phyloP scores from a whole-genome alignment of 2,797 vertebrate species.

The Macropodus opercularis region DNA sequence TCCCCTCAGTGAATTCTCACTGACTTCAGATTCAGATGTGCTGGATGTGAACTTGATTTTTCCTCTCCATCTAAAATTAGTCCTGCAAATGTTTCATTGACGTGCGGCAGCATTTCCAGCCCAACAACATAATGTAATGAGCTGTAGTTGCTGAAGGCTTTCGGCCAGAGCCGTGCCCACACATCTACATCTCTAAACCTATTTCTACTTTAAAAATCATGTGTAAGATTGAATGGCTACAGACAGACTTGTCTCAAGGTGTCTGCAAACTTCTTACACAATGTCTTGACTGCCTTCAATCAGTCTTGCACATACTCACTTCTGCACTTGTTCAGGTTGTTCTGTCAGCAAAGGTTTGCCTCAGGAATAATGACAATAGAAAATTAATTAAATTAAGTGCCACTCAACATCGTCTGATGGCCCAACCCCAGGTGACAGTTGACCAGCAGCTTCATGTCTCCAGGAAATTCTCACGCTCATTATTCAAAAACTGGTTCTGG shows the following conservation, averaged over 20 bases:
- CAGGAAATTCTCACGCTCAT: too few species aligned
- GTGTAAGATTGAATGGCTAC: not conserved
- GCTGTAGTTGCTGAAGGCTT: conserved; percentile 4
- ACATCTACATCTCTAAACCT: conserved; percentile 12
- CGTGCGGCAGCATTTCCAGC: not conserved
- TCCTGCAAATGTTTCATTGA: conserved; percentile 31
- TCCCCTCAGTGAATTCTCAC: not conserved
- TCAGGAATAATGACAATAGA: too few species aligned
- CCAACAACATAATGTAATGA: conserved; percentile 20
- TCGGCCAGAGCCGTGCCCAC: not conserved
- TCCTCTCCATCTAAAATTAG: not conserved
- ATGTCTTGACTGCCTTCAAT: not conserved
- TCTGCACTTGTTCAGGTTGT: not conserved
- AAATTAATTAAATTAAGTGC: too few species aligned
- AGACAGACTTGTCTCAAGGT: conserved; percentile 11
- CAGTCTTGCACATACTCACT: not conserved
- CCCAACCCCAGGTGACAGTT: too few species aligned
- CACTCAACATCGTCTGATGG: too few species aligned
- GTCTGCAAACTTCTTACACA: conserved; percentile 1
- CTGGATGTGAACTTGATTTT: conserved; percentile 12
- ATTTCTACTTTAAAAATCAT: conserved; percentile 14
- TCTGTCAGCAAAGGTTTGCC: not conserved
- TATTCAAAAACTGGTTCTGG: too few species aligned
- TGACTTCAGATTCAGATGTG: not conserved
- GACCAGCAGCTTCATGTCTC: too few species aligned